A percentile compares a stretch with the other conserved stretches of the same genome.
Evolutionary conservation across 92 coral and sea anemone genomes (phyloP).

Genomic region (Palythoa grandiflora): DNA sequence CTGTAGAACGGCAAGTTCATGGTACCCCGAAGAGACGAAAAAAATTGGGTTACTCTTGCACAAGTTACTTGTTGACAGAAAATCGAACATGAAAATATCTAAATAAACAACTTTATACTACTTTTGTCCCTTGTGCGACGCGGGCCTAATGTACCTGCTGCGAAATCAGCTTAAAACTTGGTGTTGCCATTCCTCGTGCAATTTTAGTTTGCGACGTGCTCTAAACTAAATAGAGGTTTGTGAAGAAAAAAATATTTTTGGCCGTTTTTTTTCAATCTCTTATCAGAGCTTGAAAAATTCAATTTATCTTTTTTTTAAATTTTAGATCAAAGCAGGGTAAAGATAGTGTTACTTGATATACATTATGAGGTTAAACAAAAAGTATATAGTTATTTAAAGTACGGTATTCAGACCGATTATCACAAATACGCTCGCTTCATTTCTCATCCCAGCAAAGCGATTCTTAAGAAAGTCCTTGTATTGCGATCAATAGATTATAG

Average conservation of each 20-base stretch:
- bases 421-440: not conserved
- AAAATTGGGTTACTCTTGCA: not conserved
- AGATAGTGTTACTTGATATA: not conserved
- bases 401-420: not conserved
- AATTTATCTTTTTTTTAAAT: too few relatives aligned
- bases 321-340: not conserved
- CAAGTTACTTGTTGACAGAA: too few relatives aligned
- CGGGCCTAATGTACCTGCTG: not conserved
- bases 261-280: not conserved
- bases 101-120: too few relatives aligned
- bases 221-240: too few relatives aligned
- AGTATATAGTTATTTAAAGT: not conserved
- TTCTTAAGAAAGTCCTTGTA: not conserved
- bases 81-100: too few relatives aligned
- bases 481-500: not conserved
- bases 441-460: not conserved
- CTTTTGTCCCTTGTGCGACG: not conserved
- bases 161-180: too few relatives aligned
- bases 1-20: not conserved
- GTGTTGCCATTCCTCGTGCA: too few relatives aligned
- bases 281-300: not conserved
- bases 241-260: too few relatives aligned
- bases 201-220: too few relatives aligned
- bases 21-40: not conserved
- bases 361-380: not conserved